Conservation (phyloP, 2,888 invertebrate genomes). For the Sinopyrophorus schimmeli region DNA sequence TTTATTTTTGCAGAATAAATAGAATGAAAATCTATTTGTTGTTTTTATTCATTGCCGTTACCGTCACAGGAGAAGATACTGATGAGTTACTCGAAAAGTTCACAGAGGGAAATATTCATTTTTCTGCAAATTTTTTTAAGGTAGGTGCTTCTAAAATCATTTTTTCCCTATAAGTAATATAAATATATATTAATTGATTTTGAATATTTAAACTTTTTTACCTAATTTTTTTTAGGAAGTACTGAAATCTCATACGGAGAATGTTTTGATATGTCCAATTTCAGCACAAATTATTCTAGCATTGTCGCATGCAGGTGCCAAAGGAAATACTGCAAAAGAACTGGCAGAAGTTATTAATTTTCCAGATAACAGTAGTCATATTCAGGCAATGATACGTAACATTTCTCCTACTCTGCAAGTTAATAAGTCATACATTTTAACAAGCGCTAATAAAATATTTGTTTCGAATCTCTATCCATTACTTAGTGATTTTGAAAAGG, state of each 20-base stretch:
- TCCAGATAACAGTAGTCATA: background rate
- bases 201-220: too few relatives aligned
- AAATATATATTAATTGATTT: too few relatives aligned
- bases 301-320: constrained; percentile 45
- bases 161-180: background rate
- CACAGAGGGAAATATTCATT: constrained; percentile 37
- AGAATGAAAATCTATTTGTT: constrained; percentile 11
- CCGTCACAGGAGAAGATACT: constrained; percentile 36
- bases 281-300: constrained; percentile 48
- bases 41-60: constrained; percentile 38
- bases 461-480: constrained; percentile 58
- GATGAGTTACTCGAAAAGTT: constrained; percentile 50
- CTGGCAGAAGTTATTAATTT: background rate
- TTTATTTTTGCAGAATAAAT: too few relatives aligned
- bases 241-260: background rate
- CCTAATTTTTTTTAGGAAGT: constrained; percentile 1
- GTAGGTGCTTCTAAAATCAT: constrained; percentile 50
- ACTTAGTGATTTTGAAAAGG: constrained; percentile 60
- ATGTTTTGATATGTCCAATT: constrained; percentile 36
- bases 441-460: constrained; percentile 65
- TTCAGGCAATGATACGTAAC: background rate
- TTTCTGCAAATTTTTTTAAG: constrained; percentile 57
- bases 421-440: constrained; percentile 36
- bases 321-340: constrained; percentile 40
- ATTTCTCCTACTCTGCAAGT: constrained; percentile 30